Evolutionary conservation across 2,888 invertebrate genomes (phyloP).

Genomic region (Camptogramma bilineatum): DNA sequence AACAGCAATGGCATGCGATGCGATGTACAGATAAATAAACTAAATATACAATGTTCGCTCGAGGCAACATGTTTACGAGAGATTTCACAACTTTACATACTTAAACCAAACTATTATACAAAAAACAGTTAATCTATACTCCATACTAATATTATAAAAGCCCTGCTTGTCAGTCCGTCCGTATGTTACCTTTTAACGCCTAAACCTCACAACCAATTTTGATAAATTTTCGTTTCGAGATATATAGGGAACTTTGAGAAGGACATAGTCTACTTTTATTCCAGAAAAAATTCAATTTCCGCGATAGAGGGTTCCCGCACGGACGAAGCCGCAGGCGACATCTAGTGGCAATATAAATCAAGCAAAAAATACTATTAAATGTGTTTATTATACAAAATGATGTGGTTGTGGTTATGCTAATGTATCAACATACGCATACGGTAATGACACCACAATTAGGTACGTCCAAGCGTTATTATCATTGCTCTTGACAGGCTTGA

Average conservation of each 20-base stretch:
- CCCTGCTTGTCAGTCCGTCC: too few relatives aligned
- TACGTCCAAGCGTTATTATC: slow-evolving; percentile 59
- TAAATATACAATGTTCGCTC: slow-evolving; percentile 32
- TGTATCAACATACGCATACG: slow-evolving; percentile 50
- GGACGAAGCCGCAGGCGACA: too few relatives aligned
- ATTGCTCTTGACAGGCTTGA: slow-evolving; percentile 53
- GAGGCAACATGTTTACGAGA: slow-evolving; percentile 26
- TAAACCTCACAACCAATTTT: too few relatives aligned
- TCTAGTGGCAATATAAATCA: slow-evolving; percentile 36
- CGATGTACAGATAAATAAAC: slow-evolving; percentile 40
- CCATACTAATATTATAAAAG: too few relatives aligned
- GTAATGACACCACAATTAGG: slow-evolving; percentile 59
- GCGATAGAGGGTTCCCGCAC: too few relatives aligned
- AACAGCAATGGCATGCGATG: slow-evolving; percentile 36
- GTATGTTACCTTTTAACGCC: too few relatives aligned
- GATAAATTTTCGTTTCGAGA: too few relatives aligned
- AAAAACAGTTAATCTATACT: slow-evolving; percentile 28
- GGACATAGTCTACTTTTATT: too few relatives aligned
- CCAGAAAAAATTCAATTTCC: too few relatives aligned
- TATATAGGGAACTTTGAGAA: too few relatives aligned
- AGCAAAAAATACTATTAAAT: slow-evolving; percentile 40
- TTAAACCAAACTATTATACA: slow-evolving; percentile 37
- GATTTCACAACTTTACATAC: slow-evolving; percentile 25
- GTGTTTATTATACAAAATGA: slow-evolving; percentile 44
- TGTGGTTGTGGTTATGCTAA: slow-evolving; percentile 56